Evolutionary conservation across 2,888 invertebrate genomes (phyloP).

Genomic region (Pollenia labialis): DNA sequence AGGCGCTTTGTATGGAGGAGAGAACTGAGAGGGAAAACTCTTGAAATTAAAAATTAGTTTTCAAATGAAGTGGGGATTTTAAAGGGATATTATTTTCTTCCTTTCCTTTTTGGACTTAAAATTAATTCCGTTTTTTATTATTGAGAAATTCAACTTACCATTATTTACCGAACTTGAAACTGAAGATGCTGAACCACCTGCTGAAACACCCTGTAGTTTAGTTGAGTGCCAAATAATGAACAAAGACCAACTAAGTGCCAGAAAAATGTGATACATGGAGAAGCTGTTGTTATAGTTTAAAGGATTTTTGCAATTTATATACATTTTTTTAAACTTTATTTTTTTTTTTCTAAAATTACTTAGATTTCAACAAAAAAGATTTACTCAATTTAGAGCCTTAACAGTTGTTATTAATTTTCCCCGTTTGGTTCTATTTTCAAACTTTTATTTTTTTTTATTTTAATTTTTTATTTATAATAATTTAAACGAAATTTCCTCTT

Average conservation of each 20-base stretch:
- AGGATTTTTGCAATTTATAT: not conserved
- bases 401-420: too few species aligned
- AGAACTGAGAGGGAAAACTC: too few species aligned
- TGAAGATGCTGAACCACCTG: conserved; percentile 70
- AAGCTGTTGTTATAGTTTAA: not conserved
- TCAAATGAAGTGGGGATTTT: too few species aligned
- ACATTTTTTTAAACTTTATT: conserved; percentile 18
- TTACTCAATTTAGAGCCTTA: too few species aligned
- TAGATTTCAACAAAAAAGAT: too few species aligned
- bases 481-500: not conserved
- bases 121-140: not conserved
- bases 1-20: not conserved
- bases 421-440: too few species aligned
- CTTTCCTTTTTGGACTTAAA: too few species aligned
- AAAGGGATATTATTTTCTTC: too few species aligned
- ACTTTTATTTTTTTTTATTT: too few species aligned
- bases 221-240: conserved; percentile 38
- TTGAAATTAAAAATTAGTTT: too few species aligned
- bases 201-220: conserved; percentile 60
- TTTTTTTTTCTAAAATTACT: not conserved
- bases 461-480: not conserved
- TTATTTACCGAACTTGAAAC: conserved; percentile 78
- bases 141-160: conserved; percentile 78
- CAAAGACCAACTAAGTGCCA: conserved; percentile 55
- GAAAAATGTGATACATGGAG: conserved; percentile 54